These are phyloP conservation scores for Oceanodroma leucorhoa DNA, from an alignment of 2,797 vertebrate species.

Conservation along the genomic window DNA sequence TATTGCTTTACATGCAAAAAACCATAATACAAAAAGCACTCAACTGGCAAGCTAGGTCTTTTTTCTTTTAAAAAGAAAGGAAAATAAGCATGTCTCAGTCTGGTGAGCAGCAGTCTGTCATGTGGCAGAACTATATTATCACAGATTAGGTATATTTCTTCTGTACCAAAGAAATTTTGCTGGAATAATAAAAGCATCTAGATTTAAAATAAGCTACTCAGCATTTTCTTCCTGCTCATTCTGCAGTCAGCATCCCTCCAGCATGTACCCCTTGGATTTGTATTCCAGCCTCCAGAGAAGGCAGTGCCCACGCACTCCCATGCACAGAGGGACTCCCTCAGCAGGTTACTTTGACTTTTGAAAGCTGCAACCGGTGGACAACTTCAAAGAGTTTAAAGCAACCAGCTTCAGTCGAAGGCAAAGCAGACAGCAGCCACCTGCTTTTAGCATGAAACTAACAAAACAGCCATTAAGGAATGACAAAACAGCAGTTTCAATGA, in stretches of 20 bases:
- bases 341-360: not conserved
- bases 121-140: not conserved
- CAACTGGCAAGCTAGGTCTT: not conserved
- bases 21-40: slow-evolving; percentile 18
- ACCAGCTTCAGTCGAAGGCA: not conserved
- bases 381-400: not conserved
- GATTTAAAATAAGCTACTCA: not conserved
- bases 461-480: not conserved
- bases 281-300: not conserved
- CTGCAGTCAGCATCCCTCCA: not conserved
- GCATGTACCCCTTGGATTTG: not conserved
- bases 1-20: slow-evolving; percentile 38
- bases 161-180: not conserved
- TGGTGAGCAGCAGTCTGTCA: not conserved
- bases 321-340: not conserved
- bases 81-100: not conserved
- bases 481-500: not conserved
- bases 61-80: not conserved
- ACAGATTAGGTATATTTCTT: not conserved
- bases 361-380: not conserved
- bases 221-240: not conserved
- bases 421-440: not conserved
- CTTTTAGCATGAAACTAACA: not conserved
- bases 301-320: fast-evolving
- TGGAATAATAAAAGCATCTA: not conserved